A percentile compares a stretch with the other conserved stretches of the same genome.
Evolutionary conservation across 92 coral and sea anemone genomes (phyloP).

Genomic region (Phenganax stokvisi): DNA sequence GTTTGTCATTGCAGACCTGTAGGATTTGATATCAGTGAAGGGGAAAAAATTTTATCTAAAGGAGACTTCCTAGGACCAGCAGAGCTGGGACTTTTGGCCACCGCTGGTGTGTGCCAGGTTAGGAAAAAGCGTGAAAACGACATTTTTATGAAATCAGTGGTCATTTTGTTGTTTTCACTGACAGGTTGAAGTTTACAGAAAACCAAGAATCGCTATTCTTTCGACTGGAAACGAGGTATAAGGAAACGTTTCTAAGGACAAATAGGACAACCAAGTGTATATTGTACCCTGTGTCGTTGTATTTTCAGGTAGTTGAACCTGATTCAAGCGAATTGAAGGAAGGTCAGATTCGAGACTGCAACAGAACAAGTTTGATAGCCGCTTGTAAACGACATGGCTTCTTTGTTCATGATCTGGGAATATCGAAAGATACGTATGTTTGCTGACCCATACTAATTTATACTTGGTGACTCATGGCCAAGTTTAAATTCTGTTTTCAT

Average conservation of each 20-base stretch:
- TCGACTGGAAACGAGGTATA: slow-evolving; percentile 92
- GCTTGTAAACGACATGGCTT: slow-evolving; percentile 70
- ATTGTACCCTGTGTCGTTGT: not conserved
- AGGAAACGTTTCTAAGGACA: not conserved
- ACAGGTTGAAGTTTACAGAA: slow-evolving; percentile 66
- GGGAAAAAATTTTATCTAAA: slow-evolving; percentile 60
- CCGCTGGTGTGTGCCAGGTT: slow-evolving; percentile 70
- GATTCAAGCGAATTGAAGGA: slow-evolving; percentile 45
- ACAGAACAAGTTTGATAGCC: slow-evolving; percentile 67
- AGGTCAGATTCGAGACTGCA: slow-evolving; percentile 93
- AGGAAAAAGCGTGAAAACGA: not conserved
- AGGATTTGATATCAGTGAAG: slow-evolving; percentile 78
- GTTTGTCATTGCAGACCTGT: slow-evolving; percentile 48
- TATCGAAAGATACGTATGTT: slow-evolving; percentile 66
- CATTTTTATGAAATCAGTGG: not conserved
- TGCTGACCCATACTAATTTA: not conserved
- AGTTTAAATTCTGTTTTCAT: not conserved
- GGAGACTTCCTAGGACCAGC: slow-evolving; percentile 92
- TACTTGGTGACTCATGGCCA: not conserved
- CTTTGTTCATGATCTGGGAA: slow-evolving; percentile 71
- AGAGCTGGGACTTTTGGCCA: slow-evolving; percentile 84
- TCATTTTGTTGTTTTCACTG: not conserved
- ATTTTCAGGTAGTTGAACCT: slow-evolving; percentile 56
- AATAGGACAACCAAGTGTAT: not conserved
- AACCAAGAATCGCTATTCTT: slow-evolving; percentile 88